Percentiles rank a stretch among this genome's conserved stretches.
Conservation (phyloP, 2,113 vertebrate species). For the Orcinus orca region DNA sequence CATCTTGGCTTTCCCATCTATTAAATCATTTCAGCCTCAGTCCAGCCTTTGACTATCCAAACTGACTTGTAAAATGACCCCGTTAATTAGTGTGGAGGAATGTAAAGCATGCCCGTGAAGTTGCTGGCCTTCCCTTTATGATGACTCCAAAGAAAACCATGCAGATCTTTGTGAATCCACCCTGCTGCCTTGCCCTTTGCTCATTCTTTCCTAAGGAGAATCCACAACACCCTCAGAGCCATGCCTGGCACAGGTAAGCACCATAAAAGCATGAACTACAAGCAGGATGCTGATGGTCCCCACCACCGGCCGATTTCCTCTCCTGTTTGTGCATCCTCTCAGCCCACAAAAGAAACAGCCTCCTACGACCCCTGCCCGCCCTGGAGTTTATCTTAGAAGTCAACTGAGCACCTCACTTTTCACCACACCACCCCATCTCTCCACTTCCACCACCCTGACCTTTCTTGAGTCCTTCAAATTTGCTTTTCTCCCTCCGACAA, state of each 20-base stretch:
- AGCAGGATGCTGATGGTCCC: background rate
- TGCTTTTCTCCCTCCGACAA: background rate
- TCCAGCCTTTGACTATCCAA: background rate
- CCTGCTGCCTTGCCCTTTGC: no score
- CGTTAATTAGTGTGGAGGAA: background rate
- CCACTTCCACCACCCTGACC: background rate
- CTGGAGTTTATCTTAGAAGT: background rate
- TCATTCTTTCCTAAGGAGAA: background rate
- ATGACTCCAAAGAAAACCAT: background rate
- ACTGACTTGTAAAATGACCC: background rate
- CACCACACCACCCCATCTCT: background rate
- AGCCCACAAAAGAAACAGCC: no score
- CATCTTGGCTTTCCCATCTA: background rate
- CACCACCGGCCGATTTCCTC: background rate
- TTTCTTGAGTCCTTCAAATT: background rate
- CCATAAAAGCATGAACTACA: no score
- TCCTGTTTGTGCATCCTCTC: background rate
- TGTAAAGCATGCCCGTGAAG: no score
- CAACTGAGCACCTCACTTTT: background rate
- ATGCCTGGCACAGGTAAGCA: background rate
- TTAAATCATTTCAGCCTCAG: background rate
- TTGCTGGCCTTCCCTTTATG: background rate
- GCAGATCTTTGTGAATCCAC: no score
- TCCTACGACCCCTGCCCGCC: rapidly evolving
- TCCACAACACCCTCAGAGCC: background rate